Percentiles rank a stretch among this genome's conserved stretches.
Evolutionary conservation across 2,888 invertebrate species (phyloP).

Genomic region (Drosophila hamatofila): DNA sequence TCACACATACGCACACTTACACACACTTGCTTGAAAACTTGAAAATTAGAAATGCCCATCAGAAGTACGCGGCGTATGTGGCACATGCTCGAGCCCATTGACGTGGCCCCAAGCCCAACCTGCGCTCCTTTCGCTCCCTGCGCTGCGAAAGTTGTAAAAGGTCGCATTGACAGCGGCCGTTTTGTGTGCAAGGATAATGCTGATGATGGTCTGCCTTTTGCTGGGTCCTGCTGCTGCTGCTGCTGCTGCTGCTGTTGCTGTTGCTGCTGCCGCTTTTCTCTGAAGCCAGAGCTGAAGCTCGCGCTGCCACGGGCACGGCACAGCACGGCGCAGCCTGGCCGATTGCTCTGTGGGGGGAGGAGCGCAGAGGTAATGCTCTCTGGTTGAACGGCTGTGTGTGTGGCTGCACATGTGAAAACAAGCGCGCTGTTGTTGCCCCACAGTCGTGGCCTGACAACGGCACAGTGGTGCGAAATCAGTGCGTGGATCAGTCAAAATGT

Average conservation of each 20-base stretch:
- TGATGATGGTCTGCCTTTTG: slow-evolving; percentile 60
- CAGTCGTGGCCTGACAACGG: slow-evolving; percentile 27
- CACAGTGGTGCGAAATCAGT: slow-evolving; percentile 46
- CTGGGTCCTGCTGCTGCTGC: slow-evolving; percentile 16
- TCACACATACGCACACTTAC: slow-evolving; percentile 54
- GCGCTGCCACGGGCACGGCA: slow-evolving; percentile 7
- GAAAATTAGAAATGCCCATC: slow-evolving; percentile 84
- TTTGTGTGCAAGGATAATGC: slow-evolving; percentile 71
- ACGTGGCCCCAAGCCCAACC: slow-evolving; percentile 4
- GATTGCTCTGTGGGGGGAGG: neutral
- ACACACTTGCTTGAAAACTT: slow-evolving; percentile 70
- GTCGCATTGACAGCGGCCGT: slow-evolving; percentile 63
- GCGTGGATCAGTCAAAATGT: neutral
- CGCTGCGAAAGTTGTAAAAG: slow-evolving; percentile 57
- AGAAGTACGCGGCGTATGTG: slow-evolving; percentile 69
- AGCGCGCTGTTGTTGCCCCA: slow-evolving; percentile 40
- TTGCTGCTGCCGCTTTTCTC: slow-evolving; percentile 8
- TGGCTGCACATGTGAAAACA: slow-evolving; percentile 55
- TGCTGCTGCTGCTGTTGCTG: slow-evolving; percentile 9
- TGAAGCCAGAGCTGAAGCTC: slow-evolving; percentile 25
- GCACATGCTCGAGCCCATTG: slow-evolving; percentile 16
- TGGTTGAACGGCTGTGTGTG: slow-evolving; percentile 14
- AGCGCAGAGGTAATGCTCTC: neutral
- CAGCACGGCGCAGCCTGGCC: neutral
- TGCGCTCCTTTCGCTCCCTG: neutral